Evolutionary conservation across 2,113 vertebrate genomes (phyloP).

Genomic region (Ptilonorhynchus violaceus): DNA sequence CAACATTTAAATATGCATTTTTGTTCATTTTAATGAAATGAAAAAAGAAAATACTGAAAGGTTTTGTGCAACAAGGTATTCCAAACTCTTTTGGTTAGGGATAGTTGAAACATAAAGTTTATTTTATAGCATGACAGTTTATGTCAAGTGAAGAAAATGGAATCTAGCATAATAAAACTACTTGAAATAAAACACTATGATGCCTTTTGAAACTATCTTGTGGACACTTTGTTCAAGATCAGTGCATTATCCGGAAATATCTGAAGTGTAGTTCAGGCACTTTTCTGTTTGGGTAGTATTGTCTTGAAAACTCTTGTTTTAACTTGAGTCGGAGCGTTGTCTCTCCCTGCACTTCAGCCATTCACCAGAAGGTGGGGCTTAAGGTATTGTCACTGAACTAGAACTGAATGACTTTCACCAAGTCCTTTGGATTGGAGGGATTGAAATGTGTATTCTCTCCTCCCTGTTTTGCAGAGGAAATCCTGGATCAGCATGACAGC

Average conservation of each 20-base stretch:
- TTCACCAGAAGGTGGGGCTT: constrained; percentile 42
- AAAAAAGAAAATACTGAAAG: background rate
- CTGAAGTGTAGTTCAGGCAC: background rate
- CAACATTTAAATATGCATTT: background rate
- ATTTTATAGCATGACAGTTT: background rate
- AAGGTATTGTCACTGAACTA: background rate
- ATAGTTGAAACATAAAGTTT: background rate
- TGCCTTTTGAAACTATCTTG: background rate
- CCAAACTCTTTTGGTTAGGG: background rate
- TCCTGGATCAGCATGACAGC: background rate
- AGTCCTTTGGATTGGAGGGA: background rate
- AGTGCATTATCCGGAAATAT: background rate
- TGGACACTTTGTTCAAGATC: background rate
- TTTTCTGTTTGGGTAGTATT: background rate
- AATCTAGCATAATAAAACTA: background rate
- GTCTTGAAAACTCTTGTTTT: background rate
- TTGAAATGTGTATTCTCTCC: background rate
- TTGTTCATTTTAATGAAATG: background rate
- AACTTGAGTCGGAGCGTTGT: fast-evolving
- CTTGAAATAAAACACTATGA: background rate
- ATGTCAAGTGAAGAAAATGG: background rate
- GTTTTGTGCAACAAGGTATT: background rate
- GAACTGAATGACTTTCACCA: background rate
- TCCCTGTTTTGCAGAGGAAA: background rate
- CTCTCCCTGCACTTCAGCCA: background rate